Evolutionary conservation across 2,888 invertebrate species (phyloP).

Genomic region (Drosophila stalkeri): DNA sequence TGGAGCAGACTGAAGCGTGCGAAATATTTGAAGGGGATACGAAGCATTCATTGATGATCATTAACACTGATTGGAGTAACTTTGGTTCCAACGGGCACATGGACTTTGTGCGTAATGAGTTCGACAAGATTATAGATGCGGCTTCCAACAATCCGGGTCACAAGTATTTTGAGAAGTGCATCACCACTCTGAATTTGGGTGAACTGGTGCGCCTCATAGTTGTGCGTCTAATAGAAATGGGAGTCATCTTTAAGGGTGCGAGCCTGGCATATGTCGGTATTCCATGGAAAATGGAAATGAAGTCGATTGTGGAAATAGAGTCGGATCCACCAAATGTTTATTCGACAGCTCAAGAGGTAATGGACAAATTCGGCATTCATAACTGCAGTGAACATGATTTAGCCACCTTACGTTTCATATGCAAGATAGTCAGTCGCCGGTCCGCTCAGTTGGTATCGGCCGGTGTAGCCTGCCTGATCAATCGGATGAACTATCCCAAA

Average conservation of each 20-base stretch:
- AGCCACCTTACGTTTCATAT: conserved; percentile 94
- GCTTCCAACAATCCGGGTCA: conserved; percentile 91
- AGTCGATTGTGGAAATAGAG: conserved; percentile 98
- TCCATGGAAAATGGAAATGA: conserved; percentile 92
- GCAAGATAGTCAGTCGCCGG: conserved; percentile 93
- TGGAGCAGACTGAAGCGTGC: conserved; percentile 90
- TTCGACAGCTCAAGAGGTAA: conserved; percentile 91
- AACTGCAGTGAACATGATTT: conserved; percentile 94
- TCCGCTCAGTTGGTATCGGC: conserved; percentile 97
- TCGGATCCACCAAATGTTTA: conserved; percentile 92
- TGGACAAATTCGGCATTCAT: conserved; percentile 89
- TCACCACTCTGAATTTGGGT: conserved; percentile 98
- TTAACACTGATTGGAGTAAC: conserved; percentile 98
- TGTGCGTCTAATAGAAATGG: conserved; percentile 91
- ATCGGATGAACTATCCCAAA: conserved; percentile 44
- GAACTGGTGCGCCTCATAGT: conserved; percentile 94
- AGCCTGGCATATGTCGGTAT: conserved; percentile 45
- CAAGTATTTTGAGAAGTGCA: conserved; percentile 93
- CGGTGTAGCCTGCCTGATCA: conserved; percentile 88
- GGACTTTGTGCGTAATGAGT: conserved; percentile 93
- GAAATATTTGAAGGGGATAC: conserved; percentile 89
- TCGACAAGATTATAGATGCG: conserved; percentile 92
- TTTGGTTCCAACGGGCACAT: conserved; percentile 95
- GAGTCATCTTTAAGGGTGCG: conserved; percentile 82
- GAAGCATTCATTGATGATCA: conserved; percentile 87